These are phyloP conservation scores for Hermatobates lingyangjiaoensis DNA, from an alignment of 1,140 invertebrate species.

Conservation along the genomic window DNA sequence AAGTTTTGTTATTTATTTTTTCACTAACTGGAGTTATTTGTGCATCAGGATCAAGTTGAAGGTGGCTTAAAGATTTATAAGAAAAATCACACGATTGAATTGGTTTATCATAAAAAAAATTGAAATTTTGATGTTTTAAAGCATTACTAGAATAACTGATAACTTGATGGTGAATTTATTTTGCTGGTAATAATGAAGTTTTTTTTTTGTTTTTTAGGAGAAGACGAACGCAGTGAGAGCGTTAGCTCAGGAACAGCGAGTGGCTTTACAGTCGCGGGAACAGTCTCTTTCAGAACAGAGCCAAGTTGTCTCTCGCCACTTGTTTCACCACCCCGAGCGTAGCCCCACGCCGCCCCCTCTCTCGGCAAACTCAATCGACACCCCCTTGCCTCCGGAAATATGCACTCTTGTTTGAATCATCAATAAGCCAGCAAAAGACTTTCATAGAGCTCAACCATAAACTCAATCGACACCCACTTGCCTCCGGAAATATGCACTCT, in stretches of 20 bases:
- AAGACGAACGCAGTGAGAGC: conserved; percentile 38
- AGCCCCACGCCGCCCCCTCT: conserved; percentile 40
- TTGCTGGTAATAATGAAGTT: conserved; percentile 2
- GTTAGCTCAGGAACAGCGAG: conserved; percentile 26
- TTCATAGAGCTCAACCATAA: too few relatives aligned
- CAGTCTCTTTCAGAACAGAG: conserved; percentile 22
- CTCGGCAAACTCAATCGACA: conserved; percentile 35
- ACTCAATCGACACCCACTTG: conserved; percentile 39
- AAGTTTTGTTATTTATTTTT: too few relatives aligned
- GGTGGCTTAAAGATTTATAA: too few relatives aligned
- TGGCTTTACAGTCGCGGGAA: conserved; percentile 25
- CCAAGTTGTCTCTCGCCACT: conserved; percentile 22
- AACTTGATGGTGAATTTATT: too few relatives aligned
- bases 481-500: conserved; percentile 49
- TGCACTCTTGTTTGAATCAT: conserved; percentile 45
- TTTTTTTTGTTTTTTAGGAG: conserved; percentile 23
- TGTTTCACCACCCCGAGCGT: conserved; percentile 29
- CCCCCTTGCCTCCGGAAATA: conserved; percentile 42
- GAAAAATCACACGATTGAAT: too few relatives aligned
- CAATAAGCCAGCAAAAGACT: too few relatives aligned
- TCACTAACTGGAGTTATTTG: too few relatives aligned
- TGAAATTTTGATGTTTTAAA: too few relatives aligned
- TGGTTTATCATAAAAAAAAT: too few relatives aligned
- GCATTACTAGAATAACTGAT: too few relatives aligned
- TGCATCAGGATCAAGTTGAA: too few relatives aligned